phyloP scores from a whole-genome alignment of 2,797 vertebrate genomes.

The Danio tinwini region DNA sequence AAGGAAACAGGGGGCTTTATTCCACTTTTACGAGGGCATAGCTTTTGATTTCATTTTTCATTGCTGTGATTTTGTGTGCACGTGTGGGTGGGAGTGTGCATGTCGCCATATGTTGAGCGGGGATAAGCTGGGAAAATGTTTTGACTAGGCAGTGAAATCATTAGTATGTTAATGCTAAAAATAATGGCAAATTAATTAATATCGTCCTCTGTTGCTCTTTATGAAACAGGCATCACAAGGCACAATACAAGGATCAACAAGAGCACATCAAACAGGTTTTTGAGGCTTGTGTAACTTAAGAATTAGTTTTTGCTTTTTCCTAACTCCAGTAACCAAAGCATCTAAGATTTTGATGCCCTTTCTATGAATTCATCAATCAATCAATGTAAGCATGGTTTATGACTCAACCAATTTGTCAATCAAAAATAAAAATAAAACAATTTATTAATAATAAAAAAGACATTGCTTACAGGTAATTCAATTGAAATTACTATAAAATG shows the following conservation, averaged over 20 bases:
- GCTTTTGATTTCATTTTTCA: conserved; percentile 51
- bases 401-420: too few relatives aligned
- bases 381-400: too few relatives aligned
- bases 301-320: background rate
- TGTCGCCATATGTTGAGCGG: conserved; percentile 63
- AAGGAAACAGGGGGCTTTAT: conserved; percentile 48
- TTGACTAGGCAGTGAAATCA: conserved; percentile 56
- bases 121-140: conserved; percentile 59
- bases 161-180: conserved; percentile 59
- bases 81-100: conserved; percentile 50
- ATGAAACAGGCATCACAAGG: conserved; percentile 54
- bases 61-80: conserved; percentile 49
- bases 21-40: conserved; percentile 60
- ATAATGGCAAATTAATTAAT: conserved; percentile 63
- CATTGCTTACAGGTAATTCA: too few relatives aligned
- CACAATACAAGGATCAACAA: conserved; percentile 30
- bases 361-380: too few relatives aligned
- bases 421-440: too few relatives aligned
- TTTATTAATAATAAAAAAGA: too few relatives aligned
- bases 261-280: background rate
- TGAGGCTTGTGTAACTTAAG: background rate
- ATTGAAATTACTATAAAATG: too few relatives aligned
- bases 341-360: too few relatives aligned
- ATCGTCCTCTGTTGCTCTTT: conserved; percentile 50
- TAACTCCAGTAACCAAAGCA: background rate